Evolutionary conservation across 2,797 vertebrate species (phyloP).

Genomic region (Gymnothorax javanicus): DNA sequence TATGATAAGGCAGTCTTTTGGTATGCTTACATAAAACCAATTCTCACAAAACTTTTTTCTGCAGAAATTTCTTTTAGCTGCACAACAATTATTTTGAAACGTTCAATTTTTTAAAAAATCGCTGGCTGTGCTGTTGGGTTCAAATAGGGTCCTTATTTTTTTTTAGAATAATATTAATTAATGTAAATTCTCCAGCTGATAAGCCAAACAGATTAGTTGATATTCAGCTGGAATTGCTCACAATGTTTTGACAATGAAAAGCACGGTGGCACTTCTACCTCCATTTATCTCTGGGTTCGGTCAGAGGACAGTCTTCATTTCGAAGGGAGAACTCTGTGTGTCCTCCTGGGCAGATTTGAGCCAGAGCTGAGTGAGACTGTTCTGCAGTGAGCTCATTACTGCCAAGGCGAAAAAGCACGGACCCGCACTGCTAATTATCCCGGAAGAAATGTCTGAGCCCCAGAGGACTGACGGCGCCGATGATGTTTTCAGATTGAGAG

Average conservation of each 20-base stretch:
- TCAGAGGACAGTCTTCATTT: background rate
- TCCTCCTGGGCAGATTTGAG: background rate
- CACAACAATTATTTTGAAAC: background rate
- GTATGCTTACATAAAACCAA: no score
- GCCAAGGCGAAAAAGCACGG: slow-evolving; percentile 3
- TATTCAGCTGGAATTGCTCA: background rate
- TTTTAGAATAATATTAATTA: background rate
- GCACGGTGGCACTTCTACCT: no score
- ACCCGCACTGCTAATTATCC: slow-evolving; percentile 36
- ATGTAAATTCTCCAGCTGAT: background rate
- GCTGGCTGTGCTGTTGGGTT: background rate
- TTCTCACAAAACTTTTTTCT: no score
- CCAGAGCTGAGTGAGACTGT: background rate
- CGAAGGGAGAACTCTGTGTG: background rate
- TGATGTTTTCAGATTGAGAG: slow-evolving; percentile 19
- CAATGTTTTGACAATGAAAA: background rate
- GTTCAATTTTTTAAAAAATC: background rate
- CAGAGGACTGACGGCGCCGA: background rate
- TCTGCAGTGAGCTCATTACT: slow-evolving; percentile 48
- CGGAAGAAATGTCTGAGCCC: slow-evolving; percentile 40
- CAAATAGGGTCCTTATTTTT: background rate
- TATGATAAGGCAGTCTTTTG: no score
- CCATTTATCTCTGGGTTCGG: background rate
- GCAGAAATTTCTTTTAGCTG: background rate
- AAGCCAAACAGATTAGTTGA: background rate